Conservation (phyloP, 2,888 invertebrate genomes). For the Villa cingulata region DNA sequence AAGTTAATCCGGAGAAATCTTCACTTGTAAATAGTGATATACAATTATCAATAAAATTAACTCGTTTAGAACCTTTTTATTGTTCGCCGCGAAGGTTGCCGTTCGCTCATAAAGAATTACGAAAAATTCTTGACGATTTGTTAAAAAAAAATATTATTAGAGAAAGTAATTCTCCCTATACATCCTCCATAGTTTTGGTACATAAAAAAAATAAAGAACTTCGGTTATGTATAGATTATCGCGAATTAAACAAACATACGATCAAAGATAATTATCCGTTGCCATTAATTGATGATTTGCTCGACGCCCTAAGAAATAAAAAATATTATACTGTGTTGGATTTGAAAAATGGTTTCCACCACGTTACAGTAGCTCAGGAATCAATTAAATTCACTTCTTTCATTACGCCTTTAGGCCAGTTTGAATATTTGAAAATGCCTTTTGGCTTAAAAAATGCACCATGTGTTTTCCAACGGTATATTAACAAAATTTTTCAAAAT, state of each 20-base stretch:
- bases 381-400: constrained; percentile 14
- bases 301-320: constrained; percentile 9
- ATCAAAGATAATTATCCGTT: constrained; percentile 6
- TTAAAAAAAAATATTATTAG: constrained; percentile 5
- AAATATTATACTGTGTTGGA: constrained; percentile 12
- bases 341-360: constrained; percentile 13
- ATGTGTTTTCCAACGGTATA: constrained; percentile 12
- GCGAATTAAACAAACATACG: constrained; percentile 5
- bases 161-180: constrained; percentile 7
- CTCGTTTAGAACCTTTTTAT: background rate
- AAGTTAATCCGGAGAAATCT: background rate
- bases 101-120: background rate
- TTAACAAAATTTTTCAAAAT: constrained; percentile 12
- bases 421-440: constrained; percentile 11
- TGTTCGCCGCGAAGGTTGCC: background rate
- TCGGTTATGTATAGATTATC: constrained; percentile 9
- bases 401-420: constrained; percentile 15
- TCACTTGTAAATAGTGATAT: background rate
- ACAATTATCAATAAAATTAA: background rate
- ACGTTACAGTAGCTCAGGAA: constrained; percentile 10
- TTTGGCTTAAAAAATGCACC: constrained; percentile 9
- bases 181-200: constrained; percentile 8
- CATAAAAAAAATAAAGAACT: constrained; percentile 3
- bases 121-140: constrained; percentile 4
- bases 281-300: constrained; percentile 6